Evolutionary conservation across 2,113 vertebrate species (phyloP).

Genomic region (Heteronetta atricapilla): DNA sequence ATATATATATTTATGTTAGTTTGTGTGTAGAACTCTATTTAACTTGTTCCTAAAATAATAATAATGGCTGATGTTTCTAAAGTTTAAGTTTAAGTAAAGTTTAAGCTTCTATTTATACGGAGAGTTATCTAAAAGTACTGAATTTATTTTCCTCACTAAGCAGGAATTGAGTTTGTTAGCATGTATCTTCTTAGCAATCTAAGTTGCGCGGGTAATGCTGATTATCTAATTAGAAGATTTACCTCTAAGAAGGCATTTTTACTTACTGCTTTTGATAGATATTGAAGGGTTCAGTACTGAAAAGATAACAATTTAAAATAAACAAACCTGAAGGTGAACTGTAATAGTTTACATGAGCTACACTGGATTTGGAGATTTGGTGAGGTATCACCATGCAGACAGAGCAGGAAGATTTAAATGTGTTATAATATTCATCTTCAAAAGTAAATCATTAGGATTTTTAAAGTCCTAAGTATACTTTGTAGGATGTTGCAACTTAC

Average conservation of each 20-base stretch:
- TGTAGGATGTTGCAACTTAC: neutral
- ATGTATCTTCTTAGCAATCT: neutral
- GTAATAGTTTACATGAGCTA: neutral
- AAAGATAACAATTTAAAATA: neutral
- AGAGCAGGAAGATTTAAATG: neutral
- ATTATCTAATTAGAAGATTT: conserved; percentile 16
- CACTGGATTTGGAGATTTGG: neutral
- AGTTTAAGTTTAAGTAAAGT: neutral
- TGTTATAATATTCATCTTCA: neutral
- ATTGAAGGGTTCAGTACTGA: neutral
- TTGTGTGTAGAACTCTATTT: neutral
- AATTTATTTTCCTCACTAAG: neutral
- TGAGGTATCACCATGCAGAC: neutral
- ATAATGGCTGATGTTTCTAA: neutral
- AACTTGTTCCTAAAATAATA: neutral
- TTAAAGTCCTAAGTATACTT: neutral
- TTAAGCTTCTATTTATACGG: neutral
- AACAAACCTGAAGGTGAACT: neutral
- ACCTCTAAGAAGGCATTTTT: neutral
- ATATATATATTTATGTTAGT: neutral
- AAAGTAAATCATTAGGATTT: neutral
- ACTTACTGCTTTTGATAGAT: neutral
- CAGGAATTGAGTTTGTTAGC: neutral
- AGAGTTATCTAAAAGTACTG: neutral
- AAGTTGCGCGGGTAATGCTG: neutral